Base-by-base conservation (phyloP, 92 coral and sea anemone species). In the Pocillopora grandis region DNA sequence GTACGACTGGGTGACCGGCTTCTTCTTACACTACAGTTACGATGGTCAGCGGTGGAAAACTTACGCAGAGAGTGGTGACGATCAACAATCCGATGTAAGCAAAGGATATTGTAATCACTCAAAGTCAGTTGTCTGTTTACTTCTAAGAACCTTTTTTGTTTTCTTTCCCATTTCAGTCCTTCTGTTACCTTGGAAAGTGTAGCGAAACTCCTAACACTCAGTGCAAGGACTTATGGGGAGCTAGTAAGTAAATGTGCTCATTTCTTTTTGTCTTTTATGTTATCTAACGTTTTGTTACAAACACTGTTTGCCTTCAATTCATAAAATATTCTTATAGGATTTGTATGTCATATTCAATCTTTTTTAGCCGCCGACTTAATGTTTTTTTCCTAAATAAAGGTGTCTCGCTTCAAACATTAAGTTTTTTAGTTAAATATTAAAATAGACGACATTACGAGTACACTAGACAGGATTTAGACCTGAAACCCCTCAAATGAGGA, bases 41-140 rank as follows among this genome's bases (percentile, higher is more conserved):
- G 94, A 93, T 86, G 93, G 91, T 61, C 88, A 81, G 80, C 88
- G 86, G 84, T 92, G 93, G 93, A 90, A 90, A 6, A 88, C 79
- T 0, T 85, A 84, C 76, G 33, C 91, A 9, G 90, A 85, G 55
- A 87, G 90, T 74, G 90, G 91, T 18, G 87, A 91, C 52, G 63
- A 67, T 16, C 19, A 56, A 2, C 71, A 79, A 52, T 87, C 93
- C 10, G 87, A 92, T 21, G 93, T 90, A 87, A 65, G 93, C 63
- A 31, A n/a, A 27, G 12, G 9, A 18, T 55, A 27, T 27, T 27
- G 31, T 27, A 27, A 27, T 27, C 31, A 27, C 31, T 27, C 31
- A 27, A 27, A 27, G 20, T 62, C 66, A 62, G 2, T 31, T 2
- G 33, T 6, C 14, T 12, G 12, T 2, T 67, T 12, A 23, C 31